Evolutionary conservation across 2,888 invertebrate genomes (phyloP).

Genomic region (Dilophus febrilis): DNA sequence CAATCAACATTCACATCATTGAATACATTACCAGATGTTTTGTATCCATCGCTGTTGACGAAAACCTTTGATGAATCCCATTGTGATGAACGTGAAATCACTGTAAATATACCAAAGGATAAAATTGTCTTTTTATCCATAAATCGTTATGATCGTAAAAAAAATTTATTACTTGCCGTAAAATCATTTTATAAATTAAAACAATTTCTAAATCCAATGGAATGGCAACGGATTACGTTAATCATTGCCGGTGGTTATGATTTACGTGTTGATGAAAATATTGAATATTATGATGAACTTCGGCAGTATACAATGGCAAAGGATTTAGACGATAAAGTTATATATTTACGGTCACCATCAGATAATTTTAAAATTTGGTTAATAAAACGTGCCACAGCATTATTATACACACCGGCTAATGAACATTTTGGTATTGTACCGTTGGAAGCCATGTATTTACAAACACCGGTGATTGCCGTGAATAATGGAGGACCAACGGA

Average conservation of each 20-base stretch:
- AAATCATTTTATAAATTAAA: constrained; percentile 55
- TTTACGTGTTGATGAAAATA: constrained; percentile 69
- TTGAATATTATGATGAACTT: constrained; percentile 66
- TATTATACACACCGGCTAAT: constrained; percentile 89
- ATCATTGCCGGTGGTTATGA: constrained; percentile 97
- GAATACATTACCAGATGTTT: constrained; percentile 53
- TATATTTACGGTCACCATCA: constrained; percentile 73
- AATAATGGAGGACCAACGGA: constrained; percentile 93
- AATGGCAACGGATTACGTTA: constrained; percentile 56
- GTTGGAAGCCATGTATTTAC: constrained; percentile 90
- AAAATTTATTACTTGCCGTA: constrained; percentile 77
- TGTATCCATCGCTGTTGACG: constrained; percentile 90
- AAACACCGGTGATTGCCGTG: constrained; percentile 86
- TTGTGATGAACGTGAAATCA: constrained; percentile 18
- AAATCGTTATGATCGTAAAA: constrained; percentile 94
- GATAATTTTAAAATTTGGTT: constrained; percentile 71
- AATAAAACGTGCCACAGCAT: constrained; percentile 53
- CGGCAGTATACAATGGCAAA: constrained; percentile 43
- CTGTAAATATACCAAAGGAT: constrained; percentile 29
- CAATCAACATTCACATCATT: constrained; percentile 67
- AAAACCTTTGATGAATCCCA: constrained; percentile 43
- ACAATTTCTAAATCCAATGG: constrained; percentile 32
- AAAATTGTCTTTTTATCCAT: constrained; percentile 73
- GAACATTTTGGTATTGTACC: constrained; percentile 99
- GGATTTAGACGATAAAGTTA: constrained; percentile 51